phyloP scores from a whole-genome alignment of 1,140 invertebrate genomes.

The Plutomurus gul region DNA sequence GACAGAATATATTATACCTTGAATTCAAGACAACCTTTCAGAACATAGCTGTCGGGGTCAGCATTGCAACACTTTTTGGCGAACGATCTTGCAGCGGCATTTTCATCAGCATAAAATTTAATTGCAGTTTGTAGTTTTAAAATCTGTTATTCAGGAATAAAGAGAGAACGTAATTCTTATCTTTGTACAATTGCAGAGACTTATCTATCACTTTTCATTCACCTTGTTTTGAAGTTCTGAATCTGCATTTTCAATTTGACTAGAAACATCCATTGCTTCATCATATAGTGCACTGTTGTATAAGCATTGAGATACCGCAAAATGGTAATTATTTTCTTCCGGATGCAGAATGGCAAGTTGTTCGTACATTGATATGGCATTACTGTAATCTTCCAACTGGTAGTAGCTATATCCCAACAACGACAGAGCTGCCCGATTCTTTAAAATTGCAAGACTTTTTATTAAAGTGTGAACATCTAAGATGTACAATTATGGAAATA shows the following conservation, averaged over 20 bases:
- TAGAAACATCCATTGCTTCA: background rate
- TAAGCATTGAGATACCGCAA: background rate
- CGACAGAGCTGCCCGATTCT: constrained; percentile 11
- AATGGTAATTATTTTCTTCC: background rate
- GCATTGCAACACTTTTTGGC: constrained; percentile 85
- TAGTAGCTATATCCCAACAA: background rate
- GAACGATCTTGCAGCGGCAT: constrained; percentile 83
- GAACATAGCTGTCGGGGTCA: constrained; percentile 94
- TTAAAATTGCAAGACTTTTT: no score
- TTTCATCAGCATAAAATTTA: constrained; percentile 95
- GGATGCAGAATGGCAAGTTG: background rate
- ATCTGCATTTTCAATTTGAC: background rate
- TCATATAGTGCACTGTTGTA: background rate
- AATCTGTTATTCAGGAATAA: constrained; percentile 58
- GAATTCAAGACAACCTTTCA: constrained; percentile 91
- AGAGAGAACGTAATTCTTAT: background rate
- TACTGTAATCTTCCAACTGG: background rate
- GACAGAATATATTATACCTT: constrained; percentile 68
- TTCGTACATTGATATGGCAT: background rate
- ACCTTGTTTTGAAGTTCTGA: background rate
- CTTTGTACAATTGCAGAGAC: background rate
- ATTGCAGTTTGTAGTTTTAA: constrained; percentile 97
- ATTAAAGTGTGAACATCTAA: background rate
- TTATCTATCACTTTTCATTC: no score
- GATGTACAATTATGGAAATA: background rate